These are phyloP conservation scores for Tichodroma muraria DNA, from an alignment of 2,113 vertebrate species.

Conservation along the genomic window DNA sequence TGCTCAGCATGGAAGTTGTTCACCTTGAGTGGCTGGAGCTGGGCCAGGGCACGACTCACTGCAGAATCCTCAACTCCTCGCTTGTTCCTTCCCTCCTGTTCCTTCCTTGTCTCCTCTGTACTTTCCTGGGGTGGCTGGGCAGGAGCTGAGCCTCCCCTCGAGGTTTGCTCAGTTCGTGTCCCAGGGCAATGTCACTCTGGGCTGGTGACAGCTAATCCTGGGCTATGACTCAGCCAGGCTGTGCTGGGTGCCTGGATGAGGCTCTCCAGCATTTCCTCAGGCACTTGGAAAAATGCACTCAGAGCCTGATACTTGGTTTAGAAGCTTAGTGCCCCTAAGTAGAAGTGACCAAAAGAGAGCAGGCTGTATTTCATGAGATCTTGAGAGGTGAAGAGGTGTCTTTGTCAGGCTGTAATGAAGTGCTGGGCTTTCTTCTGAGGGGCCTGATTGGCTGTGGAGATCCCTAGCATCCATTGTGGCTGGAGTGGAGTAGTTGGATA, in stretches of 20 bases:
- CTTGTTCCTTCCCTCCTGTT: neutral
- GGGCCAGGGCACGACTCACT: slow-evolving; percentile 4
- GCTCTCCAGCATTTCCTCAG: neutral
- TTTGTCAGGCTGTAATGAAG: neutral
- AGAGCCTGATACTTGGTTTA: neutral
- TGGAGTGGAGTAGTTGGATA: neutral
- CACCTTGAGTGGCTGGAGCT: slow-evolving; percentile 19
- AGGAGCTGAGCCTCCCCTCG: neutral
- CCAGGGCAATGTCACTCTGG: neutral
- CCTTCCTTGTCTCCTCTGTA: neutral
- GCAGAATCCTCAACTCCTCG: neutral
- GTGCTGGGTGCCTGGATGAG: neutral
- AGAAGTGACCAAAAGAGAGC: neutral
- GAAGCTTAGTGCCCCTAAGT: neutral
- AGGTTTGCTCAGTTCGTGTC: neutral
- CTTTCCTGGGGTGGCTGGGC: neutral
- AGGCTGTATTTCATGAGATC: neutral
- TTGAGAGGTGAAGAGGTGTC: neutral
- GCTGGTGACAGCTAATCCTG: neutral
- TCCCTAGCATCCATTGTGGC: neutral
- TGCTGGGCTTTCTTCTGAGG: neutral
- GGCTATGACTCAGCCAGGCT: neutral
- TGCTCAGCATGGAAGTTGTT: neutral
- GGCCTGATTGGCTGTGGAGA: neutral
- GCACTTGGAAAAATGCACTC: neutral